phyloP scores from a whole-genome alignment of 1,140 invertebrate species.

The Drosophila varians region DNA sequence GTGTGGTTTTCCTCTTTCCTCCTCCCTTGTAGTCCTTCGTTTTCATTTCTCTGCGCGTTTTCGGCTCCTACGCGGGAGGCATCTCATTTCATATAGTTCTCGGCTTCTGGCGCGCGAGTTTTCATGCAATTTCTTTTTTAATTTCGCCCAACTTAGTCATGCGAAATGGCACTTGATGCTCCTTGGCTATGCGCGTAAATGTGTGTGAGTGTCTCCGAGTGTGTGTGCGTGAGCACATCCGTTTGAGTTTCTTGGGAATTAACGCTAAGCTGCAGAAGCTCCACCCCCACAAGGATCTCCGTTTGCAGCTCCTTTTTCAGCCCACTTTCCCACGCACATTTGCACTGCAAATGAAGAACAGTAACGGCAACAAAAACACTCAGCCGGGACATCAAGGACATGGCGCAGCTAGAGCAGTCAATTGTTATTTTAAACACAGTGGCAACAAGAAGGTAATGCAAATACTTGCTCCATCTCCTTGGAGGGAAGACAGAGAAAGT shows the following conservation, averaged over 20 bases:
- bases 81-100: constrained; percentile 48
- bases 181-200: constrained; percentile 34
- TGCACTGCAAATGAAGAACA: constrained; percentile 37
- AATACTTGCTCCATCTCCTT: constrained; percentile 36
- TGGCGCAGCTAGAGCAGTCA: constrained; percentile 32
- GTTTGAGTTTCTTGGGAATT: constrained; percentile 70
- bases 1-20: constrained; percentile 7
- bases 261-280: constrained; percentile 66
- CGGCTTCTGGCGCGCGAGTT: constrained; percentile 28
- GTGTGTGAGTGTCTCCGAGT: constrained; percentile 17
- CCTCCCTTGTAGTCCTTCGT: not conserved
- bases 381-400: not conserved
- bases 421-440: constrained; percentile 57
- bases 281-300: constrained; percentile 5
- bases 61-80: constrained; percentile 30
- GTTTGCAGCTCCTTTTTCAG: constrained; percentile 12
- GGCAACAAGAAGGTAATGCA: constrained; percentile 68
- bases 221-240: constrained; percentile 34
- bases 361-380: constrained; percentile 7
- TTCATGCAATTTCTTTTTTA: constrained; percentile 70
- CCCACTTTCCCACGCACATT: constrained; percentile 16
- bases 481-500: constrained; percentile 15
- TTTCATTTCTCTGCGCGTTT: constrained; percentile 8
- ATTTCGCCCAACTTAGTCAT: constrained; percentile 72
- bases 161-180: constrained; percentile 78